A percentile compares a stretch with the other conserved stretches of the same genome.
These are phyloP conservation scores for Parapsyche elsis DNA, from an alignment of 1,140 invertebrate species.

Conservation along the genomic window DNA sequence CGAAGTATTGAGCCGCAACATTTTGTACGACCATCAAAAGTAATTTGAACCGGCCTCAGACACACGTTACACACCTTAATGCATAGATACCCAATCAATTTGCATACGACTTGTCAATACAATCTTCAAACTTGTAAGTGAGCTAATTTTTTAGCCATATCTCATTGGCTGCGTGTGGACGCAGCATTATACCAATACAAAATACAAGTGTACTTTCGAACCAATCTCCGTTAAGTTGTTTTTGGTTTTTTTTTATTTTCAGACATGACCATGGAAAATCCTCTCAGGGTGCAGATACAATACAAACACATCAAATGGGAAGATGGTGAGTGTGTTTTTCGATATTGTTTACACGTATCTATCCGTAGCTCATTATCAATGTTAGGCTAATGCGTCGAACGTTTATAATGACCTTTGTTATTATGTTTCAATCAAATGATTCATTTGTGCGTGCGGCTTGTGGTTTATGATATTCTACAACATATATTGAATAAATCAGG, in stretches of 20 bases:
- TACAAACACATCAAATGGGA: slow-evolving; percentile 6
- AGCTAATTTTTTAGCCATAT: no score
- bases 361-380: not conserved
- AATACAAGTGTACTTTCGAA: no score
- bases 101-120: no score
- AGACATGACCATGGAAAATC: not conserved
- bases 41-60: no score
- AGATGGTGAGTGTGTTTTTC: not conserved
- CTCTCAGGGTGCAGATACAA: not conserved
- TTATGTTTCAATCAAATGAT: not conserved
- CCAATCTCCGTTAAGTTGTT: not conserved
- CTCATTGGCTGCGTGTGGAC: no score
- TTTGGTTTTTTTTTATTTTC: slow-evolving; percentile 10
- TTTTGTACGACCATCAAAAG: no score
- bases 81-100: no score
- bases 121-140: no score
- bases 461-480: not conserved
- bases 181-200: no score
- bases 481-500: no score
- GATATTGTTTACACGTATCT: not conserved
- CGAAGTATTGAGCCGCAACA: no score
- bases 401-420: not conserved
- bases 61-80: no score
- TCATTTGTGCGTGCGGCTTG: not conserved
- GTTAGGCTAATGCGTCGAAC: not conserved